phyloP scores from a whole-genome alignment of 2,113 vertebrate species.

The Sardina pilchardus region DNA sequence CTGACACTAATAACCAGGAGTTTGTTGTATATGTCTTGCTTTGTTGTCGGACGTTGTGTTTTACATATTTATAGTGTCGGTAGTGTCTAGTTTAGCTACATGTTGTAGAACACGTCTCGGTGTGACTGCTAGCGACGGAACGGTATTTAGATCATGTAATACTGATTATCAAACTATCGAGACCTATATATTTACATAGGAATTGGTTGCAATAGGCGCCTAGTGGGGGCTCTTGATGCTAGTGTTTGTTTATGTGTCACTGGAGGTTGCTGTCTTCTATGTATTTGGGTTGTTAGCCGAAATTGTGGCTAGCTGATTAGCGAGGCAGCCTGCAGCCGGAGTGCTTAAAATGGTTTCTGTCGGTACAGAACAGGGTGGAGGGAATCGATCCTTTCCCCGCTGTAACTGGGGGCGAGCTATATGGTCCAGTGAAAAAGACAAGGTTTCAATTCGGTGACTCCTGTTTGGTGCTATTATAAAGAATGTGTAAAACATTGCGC shows the following conservation, averaged over 20 bases:
- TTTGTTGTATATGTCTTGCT: background rate
- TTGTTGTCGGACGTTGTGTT: background rate
- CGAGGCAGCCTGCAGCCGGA: background rate
- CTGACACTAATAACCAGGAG: background rate
- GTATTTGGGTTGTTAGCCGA: background rate
- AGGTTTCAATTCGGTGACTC: background rate
- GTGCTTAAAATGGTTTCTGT: slow-evolving; percentile 36
- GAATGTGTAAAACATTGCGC: background rate
- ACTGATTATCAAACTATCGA: background rate
- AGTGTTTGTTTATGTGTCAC: background rate
- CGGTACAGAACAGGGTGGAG: slow-evolving; percentile 10
- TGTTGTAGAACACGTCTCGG: background rate
- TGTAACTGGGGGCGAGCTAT: background rate
- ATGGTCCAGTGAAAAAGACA: background rate
- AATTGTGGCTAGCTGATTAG: background rate
- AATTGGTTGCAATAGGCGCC: background rate
- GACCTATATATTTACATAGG: background rate
- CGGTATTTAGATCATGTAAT: slow-evolving; percentile 8
- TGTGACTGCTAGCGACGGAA: slow-evolving; percentile 16
- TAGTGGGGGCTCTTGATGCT: background rate
- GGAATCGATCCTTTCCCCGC: slow-evolving; percentile 31
- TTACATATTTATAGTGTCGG: background rate
- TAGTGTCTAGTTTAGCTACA: background rate
- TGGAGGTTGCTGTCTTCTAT: background rate
- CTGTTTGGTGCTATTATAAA: background rate